Conservation (phyloP, 2,888 invertebrate species). For the Ormyrus rosae region DNA sequence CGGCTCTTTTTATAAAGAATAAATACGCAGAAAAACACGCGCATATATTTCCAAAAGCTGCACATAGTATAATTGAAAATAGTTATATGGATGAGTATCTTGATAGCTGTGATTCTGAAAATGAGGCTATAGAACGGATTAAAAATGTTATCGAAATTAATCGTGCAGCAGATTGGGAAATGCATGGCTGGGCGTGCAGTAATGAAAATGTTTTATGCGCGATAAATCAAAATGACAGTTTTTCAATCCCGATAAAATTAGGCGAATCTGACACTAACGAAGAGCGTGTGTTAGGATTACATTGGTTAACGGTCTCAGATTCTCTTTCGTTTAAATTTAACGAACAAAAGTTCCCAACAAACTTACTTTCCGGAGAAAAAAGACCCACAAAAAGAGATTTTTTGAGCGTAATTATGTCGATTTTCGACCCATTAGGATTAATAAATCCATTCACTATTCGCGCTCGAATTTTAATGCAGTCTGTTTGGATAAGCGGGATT, state of each 20-base stretch:
- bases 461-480: neutral
- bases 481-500: neutral
- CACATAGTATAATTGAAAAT: neutral
- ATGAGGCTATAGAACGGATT: too few species aligned
- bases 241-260: too few species aligned
- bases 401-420: neutral
- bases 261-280: too few species aligned
- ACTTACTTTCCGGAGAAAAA: neutral
- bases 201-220: too few species aligned
- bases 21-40: neutral
- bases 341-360: neutral
- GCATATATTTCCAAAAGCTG: neutral
- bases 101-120: too few species aligned
- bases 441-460: too few species aligned
- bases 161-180: too few species aligned
- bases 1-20: neutral
- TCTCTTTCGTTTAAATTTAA: neutral
- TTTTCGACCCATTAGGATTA: neutral
- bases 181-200: too few species aligned
- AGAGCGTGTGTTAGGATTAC: too few species aligned
- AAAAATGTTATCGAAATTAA: too few species aligned
- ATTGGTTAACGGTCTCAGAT: neutral
- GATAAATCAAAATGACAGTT: too few species aligned
- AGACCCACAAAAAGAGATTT: neutral
- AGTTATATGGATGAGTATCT: neutral